These are phyloP conservation scores for Procambarus clarkii DNA, from an alignment of 1,140 invertebrate species.

Conservation along the genomic window DNA sequence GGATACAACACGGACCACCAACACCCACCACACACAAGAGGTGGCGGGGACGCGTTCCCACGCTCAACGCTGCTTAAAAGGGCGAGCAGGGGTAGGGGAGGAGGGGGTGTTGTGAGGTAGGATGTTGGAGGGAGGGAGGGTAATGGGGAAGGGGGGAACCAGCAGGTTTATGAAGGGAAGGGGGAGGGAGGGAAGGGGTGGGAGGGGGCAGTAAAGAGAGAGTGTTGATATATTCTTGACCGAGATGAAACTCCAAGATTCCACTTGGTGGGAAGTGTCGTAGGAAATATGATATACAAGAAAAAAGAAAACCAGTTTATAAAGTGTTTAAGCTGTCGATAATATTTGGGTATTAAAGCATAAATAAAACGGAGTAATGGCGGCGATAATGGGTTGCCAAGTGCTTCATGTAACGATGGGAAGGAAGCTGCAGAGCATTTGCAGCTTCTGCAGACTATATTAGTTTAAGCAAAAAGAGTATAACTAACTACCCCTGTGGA, in stretches of 20 bases:
- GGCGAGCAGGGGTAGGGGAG: not conserved
- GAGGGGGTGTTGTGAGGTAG: not conserved
- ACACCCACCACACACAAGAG: not conserved
- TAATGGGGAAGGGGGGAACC: not conserved
- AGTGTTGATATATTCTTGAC: not conserved
- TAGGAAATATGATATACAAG: no score
- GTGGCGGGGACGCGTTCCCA: constrained; percentile 19
- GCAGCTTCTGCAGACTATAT: no score
- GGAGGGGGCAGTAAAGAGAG: not conserved
- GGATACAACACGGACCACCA: no score
- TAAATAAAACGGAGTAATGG: no score
- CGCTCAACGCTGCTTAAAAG: constrained; percentile 14
- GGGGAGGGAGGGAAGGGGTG: not conserved
- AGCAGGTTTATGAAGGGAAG: not conserved
- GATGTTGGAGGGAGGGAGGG: not conserved
- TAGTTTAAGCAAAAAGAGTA: no score
- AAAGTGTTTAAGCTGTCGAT: no score
- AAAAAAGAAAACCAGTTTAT: no score
- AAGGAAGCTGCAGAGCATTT: no score
- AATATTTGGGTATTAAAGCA: no score
- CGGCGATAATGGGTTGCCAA: no score
- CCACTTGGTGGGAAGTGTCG: not conserved
- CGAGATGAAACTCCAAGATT: not conserved
- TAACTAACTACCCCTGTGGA: no score
- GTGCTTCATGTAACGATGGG: no score